Base-by-base conservation (phyloP, 1,140 invertebrate genomes). In the Drosophila pandora region DNA sequence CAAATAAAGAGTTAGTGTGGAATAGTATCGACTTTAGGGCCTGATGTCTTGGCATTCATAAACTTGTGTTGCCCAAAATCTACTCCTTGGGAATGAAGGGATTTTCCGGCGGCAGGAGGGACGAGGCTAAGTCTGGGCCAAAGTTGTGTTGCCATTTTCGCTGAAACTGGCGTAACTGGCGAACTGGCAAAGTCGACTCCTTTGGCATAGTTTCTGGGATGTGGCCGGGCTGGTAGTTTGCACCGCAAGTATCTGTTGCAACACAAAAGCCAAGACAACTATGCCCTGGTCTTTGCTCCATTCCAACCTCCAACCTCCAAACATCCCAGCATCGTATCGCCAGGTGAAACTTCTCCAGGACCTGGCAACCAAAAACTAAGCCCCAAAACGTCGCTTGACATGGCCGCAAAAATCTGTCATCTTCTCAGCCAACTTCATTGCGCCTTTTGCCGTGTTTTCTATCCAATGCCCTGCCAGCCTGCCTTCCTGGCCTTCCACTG, bases 151-250 rank as follows among this genome's bases (percentile, higher is more conserved):
- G 64, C 47, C 41, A 64, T 65, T 68, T 69, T 56, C 63, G 50
- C 65, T 30, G 10, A n/a, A 12, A n/a, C 52, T 45, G 13, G 5
- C 25, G 25, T 28, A 28, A 28, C 25, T 28, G 25, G 25, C 25
- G 25, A 12, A n/a, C 52, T 45, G 13, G 25, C 13, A 28, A n/a
- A 52, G 21, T 34, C 30, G 50, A 7, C 21, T 69, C 43, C 61
- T 76, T 79, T 75, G 76, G 79, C 75, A 83, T 83, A 83, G 76
- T 83, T 83, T 21, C 21, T 60, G 22, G 55, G 54, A 48, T 62
- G 56, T 13, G 76, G 52, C 59, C 54, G 60, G 34, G 47, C 64
- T 63, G 61, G 56, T 68, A 79, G 68, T 79, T 79, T 79, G 57
- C 28, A 56, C 76, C 76, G 55, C 76, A 79, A 79, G 68, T 68